phyloP scores from a whole-genome alignment of 2,888 invertebrate species.

The Cylindroiulus punctatus region DNA sequence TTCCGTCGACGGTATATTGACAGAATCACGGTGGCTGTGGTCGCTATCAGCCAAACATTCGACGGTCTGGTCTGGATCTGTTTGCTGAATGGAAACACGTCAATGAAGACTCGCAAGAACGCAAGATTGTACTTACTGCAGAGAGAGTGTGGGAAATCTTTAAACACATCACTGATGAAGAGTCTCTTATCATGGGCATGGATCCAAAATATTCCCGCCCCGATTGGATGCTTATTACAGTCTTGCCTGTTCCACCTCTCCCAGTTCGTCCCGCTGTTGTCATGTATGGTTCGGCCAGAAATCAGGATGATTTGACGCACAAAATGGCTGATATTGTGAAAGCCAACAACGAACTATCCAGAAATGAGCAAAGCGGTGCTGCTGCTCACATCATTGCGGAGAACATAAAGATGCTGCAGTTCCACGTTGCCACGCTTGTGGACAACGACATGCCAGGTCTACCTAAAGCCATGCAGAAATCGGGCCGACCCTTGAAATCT shows the following conservation, averaged over 20 bases:
- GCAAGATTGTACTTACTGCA: slow-evolving; percentile 91
- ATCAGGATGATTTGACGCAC: slow-evolving; percentile 98
- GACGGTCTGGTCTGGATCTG: slow-evolving; percentile 89
- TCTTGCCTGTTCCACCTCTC: slow-evolving; percentile 95
- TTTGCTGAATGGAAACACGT: slow-evolving; percentile 95
- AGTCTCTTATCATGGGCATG: slow-evolving; percentile 92
- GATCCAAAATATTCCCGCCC: slow-evolving; percentile 97
- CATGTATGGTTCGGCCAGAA: slow-evolving; percentile 98
- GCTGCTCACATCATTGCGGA: slow-evolving; percentile 97
- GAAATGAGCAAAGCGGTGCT: slow-evolving; percentile 96
- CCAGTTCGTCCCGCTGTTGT: slow-evolving; percentile 97
- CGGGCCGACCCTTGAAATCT: slow-evolving; percentile 97
- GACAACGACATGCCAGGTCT: slow-evolving; percentile 99
- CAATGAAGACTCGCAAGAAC: slow-evolving; percentile 98
- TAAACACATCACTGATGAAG: slow-evolving; percentile 93
- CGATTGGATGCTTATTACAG: slow-evolving; percentile 99
- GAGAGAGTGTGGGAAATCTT: slow-evolving; percentile 98
- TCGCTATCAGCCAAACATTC: slow-evolving; percentile 93
- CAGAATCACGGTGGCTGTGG: slow-evolving; percentile 95
- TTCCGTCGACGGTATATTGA: too few relatives aligned
- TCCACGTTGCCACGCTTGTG: slow-evolving; percentile 96
- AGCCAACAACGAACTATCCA: slow-evolving; percentile 92
- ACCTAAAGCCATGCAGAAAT: slow-evolving; percentile 97
- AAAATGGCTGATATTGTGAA: slow-evolving; percentile 99
- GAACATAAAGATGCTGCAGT: slow-evolving; percentile 97